These are phyloP conservation scores for Ibycter americanus DNA, from an alignment of 2,797 vertebrate species.

Conservation along the genomic window DNA sequence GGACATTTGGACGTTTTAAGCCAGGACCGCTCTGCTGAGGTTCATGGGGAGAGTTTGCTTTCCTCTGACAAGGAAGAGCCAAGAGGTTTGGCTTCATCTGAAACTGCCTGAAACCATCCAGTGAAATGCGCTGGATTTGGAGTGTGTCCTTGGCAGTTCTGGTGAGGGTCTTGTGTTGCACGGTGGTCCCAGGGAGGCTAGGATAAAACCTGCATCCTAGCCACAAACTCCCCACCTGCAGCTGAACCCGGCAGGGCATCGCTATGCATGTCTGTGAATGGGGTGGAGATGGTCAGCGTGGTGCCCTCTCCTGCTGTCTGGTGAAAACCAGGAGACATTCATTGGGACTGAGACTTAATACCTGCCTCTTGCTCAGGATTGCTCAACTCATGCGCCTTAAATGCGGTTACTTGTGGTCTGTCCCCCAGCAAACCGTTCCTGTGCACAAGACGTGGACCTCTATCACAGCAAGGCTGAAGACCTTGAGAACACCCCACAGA, in stretches of 20 bases:
- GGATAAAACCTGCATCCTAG: neutral
- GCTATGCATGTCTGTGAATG: neutral
- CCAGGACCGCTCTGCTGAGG: neutral
- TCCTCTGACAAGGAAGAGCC: neutral
- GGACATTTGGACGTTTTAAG: neutral
- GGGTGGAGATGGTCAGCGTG: neutral
- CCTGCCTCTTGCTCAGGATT: neutral
- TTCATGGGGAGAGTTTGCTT: neutral
- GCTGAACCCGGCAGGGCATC: neutral
- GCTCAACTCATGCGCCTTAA: fast-evolving
- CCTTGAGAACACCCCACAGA: neutral
- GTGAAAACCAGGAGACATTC: neutral
- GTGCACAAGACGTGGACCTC: neutral
- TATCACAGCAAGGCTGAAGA: neutral
- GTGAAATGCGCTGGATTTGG: neutral
- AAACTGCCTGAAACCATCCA: neutral
- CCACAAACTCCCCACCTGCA: neutral
- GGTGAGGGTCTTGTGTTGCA: neutral
- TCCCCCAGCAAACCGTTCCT: neutral
- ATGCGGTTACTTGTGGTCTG: neutral
- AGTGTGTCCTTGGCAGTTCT: neutral
- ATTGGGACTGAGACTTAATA: neutral
- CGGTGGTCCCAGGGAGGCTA: neutral
- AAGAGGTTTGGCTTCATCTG: neutral
- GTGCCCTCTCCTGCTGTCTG: neutral